Evolutionary conservation across 2,888 invertebrate genomes (phyloP).

Genomic region (Melanophora roralis): DNA sequence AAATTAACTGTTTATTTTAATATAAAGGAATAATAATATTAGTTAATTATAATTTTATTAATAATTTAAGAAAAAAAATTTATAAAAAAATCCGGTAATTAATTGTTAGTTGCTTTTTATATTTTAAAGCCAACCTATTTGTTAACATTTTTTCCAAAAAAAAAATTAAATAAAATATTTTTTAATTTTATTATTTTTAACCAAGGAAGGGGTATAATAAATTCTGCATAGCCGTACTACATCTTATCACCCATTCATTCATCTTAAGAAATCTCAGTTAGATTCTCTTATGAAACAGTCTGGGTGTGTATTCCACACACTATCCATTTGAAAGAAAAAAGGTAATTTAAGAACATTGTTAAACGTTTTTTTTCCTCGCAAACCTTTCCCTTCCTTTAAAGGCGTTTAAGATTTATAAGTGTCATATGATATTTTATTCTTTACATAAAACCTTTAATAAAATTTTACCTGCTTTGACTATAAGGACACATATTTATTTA

Average conservation of each 20-base stretch:
- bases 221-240: no score
- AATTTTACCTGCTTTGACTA: conserved; percentile 37
- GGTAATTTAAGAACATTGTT: conserved; percentile 61
- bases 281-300: not conserved
- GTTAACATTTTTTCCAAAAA: no score
- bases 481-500: not conserved
- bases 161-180: no score
- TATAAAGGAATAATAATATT: no score
- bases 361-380: conserved; percentile 12
- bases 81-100: no score
- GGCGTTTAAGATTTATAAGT: conserved; percentile 25
- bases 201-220: no score
- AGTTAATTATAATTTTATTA: no score
- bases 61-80: no score
- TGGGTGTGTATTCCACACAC: not conserved
- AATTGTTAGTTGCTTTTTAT: no score
- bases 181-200: no score
- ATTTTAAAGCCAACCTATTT: no score
- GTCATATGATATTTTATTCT: conserved; percentile 50
- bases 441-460: not conserved
- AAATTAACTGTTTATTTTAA: no score
- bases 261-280: conserved; percentile 10
- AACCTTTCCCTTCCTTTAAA: conserved; percentile 15
- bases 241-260: not conserved
- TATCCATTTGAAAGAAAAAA: not conserved